Percentiles rank a stretch among this genome's conserved stretches.
Conservation (phyloP, 2,888 invertebrate species). For the Eupithecia dodoneata region DNA sequence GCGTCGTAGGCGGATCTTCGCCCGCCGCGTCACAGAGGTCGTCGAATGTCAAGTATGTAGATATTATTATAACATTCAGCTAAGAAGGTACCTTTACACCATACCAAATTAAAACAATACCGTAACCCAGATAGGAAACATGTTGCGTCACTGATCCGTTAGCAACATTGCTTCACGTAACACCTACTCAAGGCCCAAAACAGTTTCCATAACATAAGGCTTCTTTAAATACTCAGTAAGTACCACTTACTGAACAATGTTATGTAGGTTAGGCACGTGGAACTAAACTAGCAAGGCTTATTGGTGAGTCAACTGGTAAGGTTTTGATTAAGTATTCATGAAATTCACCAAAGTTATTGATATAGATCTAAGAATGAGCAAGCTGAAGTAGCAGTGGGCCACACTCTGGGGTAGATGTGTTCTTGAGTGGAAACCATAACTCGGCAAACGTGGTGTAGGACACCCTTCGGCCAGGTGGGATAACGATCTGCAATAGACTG, state of each 20-base stretch:
- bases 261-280: background rate
- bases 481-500: too few relatives aligned
- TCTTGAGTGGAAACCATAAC: too few relatives aligned
- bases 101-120: slow-evolving; percentile 24
- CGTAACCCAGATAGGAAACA: slow-evolving; percentile 32
- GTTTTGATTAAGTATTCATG: background rate
- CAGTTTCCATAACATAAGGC: slow-evolving; percentile 41
- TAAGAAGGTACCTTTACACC: slow-evolving; percentile 4
- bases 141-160: slow-evolving; percentile 40
- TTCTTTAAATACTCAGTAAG: slow-evolving; percentile 11
- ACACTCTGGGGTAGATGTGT: too few relatives aligned
- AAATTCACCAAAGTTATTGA: too few relatives aligned
- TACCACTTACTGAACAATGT: slow-evolving; percentile 29
- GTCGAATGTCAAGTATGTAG: too few relatives aligned
- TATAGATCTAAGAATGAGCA: too few relatives aligned
- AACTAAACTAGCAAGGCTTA: background rate
- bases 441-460: too few relatives aligned
- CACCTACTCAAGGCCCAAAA: slow-evolving; percentile 35
- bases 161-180: slow-evolving; percentile 40
- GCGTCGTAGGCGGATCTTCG: too few relatives aligned
- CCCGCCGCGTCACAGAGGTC: too few relatives aligned
- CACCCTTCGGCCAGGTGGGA: too few relatives aligned
- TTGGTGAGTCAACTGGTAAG: background rate
- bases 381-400: too few relatives aligned
- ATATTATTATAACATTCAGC: too few relatives aligned